Evolutionary conservation across 2,888 invertebrate species (phyloP), one percentile per base, ranked within the genome.

Genomic region (Dryocosmus kuriphilus): DNA sequence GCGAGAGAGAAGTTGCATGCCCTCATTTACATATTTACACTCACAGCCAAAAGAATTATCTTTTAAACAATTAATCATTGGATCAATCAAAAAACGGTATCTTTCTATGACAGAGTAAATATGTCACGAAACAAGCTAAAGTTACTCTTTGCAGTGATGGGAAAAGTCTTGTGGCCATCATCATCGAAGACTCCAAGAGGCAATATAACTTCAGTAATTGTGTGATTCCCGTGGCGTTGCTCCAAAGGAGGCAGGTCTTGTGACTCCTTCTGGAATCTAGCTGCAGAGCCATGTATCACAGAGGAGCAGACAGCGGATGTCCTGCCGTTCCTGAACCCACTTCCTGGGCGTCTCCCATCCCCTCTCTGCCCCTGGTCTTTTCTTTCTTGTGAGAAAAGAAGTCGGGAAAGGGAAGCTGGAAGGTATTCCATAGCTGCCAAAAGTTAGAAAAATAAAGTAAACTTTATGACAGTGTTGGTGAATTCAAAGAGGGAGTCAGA

Each of bases 141-240:
- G 24, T 14, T 14, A 27, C 30, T 67, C 16, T 30, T 67, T 27
- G 46, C 30, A 19, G 67, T 67, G 24, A 51, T 46, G 30, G 41
- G 24, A 67, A 67, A 67, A 67, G 27, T 46, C 46, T 46, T 51
- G 30, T 51, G 67, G 51, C 27, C 46, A 51, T 67, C 46, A 67
- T 27, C 62, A 38, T 67, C 46, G 27, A 67, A 46, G 46, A 67
- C 46, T n/a, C 19, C 9, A 27, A 9, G 46, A 46, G 30, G 46
- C 46, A 67, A 67, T 67, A 67, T 67, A 67, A 67, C 46, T 67
- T 67, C 46, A 22, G 67, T 67, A 67, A 67, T 67, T 67, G 67
- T 67, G 51, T 67, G 67, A 46, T 46, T 46, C 46, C 67, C 67
- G 67, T 27, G 67, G 67, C 67, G 67, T 19, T 67, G 30, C 67